These are phyloP conservation scores for Coelinius sp. DNA, from an alignment of 2,888 invertebrate genomes.

Conservation along the genomic window DNA sequence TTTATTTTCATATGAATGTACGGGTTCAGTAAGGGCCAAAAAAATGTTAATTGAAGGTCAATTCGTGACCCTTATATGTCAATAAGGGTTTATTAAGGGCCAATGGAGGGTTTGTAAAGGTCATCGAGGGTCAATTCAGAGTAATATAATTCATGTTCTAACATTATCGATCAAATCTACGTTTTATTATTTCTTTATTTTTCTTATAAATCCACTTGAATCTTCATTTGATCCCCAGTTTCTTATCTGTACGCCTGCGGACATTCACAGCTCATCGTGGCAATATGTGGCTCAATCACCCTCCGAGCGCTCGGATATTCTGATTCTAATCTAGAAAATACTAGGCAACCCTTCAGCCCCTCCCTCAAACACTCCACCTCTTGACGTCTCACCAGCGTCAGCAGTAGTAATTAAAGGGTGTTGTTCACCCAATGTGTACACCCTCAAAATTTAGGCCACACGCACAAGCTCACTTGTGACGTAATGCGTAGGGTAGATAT, in stretches of 20 bases:
- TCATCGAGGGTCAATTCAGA: too few relatives aligned
- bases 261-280: neutral
- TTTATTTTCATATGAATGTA: too few relatives aligned
- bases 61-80: too few relatives aligned
- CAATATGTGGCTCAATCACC: neutral
- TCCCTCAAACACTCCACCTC: conserved; percentile 27
- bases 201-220: conserved; percentile 21
- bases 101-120: too few relatives aligned
- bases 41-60: too few relatives aligned
- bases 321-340: conserved; percentile 26
- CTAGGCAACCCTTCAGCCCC: conserved; percentile 34
- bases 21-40: too few relatives aligned
- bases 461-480: conserved; percentile 38
- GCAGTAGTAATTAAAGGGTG: conserved; percentile 49
- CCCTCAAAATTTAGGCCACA: conserved; percentile 46
- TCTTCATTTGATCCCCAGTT: conserved; percentile 18
- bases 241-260: neutral
- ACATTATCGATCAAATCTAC: too few relatives aligned
- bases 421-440: conserved; percentile 33
- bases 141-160: too few relatives aligned
- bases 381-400: conserved; percentile 40
- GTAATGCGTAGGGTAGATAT: conserved; percentile 31
- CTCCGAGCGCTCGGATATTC: conserved; percentile 43
- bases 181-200: neutral
- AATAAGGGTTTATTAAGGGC: too few relatives aligned